A percentile compares a stretch with the other conserved stretches of the same genome.
These are phyloP conservation scores for Mormoops blainvillei DNA, from an alignment of 2,113 vertebrate genomes.

Conservation along the genomic window DNA sequence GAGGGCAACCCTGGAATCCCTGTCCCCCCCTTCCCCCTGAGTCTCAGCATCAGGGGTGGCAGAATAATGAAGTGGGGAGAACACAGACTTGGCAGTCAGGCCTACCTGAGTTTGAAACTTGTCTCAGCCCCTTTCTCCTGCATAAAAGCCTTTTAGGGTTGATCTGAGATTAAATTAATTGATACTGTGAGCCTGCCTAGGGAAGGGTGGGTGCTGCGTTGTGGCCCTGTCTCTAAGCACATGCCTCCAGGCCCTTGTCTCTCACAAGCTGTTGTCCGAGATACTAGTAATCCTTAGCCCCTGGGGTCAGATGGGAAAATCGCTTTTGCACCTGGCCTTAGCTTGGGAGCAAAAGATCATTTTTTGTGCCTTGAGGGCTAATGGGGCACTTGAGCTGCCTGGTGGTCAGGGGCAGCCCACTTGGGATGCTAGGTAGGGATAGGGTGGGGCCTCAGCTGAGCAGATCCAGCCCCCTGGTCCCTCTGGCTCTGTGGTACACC, in stretches of 20 bases:
- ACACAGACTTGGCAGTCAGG: not conserved
- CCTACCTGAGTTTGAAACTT: not conserved
- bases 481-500: not conserved
- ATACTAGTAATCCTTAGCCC: not conserved
- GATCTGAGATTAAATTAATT: not conserved
- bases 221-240: too few relatives aligned
- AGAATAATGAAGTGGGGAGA: too few relatives aligned
- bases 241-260: not conserved
- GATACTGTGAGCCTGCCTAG: too few relatives aligned
- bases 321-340: not conserved
- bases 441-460: not conserved
- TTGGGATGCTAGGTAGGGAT: not conserved
- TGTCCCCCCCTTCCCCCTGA: not conserved
- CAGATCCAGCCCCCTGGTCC: not conserved
- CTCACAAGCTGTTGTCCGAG: not conserved
- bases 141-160: not conserved
- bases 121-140: not conserved
- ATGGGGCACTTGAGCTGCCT: not conserved
- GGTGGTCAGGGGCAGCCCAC: not conserved
- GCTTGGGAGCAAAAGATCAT: not conserved
- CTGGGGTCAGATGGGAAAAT: not conserved
- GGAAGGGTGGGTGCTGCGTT: accelerated
- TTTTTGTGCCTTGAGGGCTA: not conserved
- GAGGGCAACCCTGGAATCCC: not conserved
- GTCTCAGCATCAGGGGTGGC: not conserved